Evolutionary conservation across 1,140 invertebrate species (phyloP).

Genomic region (Trichoplusia ni): DNA sequence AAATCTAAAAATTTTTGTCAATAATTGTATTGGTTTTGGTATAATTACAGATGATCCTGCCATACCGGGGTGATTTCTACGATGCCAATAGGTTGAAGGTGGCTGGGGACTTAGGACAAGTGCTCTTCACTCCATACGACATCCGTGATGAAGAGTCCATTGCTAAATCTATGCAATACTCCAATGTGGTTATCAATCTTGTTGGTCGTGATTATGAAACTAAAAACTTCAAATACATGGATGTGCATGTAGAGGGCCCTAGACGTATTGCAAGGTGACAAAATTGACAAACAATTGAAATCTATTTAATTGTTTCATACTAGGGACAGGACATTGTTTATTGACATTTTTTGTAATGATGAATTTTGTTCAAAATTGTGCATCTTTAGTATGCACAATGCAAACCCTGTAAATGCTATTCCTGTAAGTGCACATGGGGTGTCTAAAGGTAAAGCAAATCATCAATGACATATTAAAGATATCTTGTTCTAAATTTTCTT

Average conservation of each 20-base stretch:
- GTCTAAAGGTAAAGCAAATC: too few relatives aligned
- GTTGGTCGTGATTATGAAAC: slow-evolving; percentile 97
- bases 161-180: slow-evolving; percentile 93
- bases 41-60: slow-evolving; percentile 91
- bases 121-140: slow-evolving; percentile 94
- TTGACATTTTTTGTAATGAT: too few relatives aligned
- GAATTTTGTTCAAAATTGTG: too few relatives aligned
- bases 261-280: slow-evolving; percentile 85
- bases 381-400: too few relatives aligned
- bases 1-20: background rate
- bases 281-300: background rate
- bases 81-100: slow-evolving; percentile 90
- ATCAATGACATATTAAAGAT: too few relatives aligned
- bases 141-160: slow-evolving; percentile 95
- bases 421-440: too few relatives aligned
- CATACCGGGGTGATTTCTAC: slow-evolving; percentile 94
- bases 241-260: slow-evolving; percentile 91
- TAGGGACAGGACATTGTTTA: too few relatives aligned
- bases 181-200: slow-evolving; percentile 98
- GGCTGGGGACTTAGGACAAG: slow-evolving; percentile 97
- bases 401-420: too few relatives aligned
- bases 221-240: slow-evolving; percentile 91
- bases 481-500: too few relatives aligned
- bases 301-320: too few relatives aligned
- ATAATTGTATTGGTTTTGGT: background rate